Evolutionary conservation across 2,797 vertebrate species (phyloP), one percentile per base, ranked within the genome.

Genomic region (Numenius phaeopus): DNA sequence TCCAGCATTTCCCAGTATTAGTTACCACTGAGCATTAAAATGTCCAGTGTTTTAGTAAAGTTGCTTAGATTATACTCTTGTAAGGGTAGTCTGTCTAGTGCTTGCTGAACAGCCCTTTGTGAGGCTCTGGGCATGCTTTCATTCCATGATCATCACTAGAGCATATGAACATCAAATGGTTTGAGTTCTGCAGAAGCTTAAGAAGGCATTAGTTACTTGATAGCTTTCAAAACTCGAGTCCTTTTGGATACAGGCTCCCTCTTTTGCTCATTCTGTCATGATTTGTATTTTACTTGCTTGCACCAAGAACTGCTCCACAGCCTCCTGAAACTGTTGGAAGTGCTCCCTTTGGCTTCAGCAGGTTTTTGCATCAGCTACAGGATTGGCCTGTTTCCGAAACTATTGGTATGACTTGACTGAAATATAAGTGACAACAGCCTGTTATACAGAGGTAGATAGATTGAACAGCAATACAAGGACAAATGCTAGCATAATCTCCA

Each of bases 161-260:
- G 11, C 10, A 27, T 7, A 13, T 3, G 19, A 72, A 37, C 26
- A 27, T 14, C 50, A 55, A 78, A 34, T 0, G 0, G 18, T 47
- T 14, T 46, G 15, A 39, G 22, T 34, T 40, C 30, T 73, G 11
- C 5, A 50, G 62, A 58, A 66, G 9, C 5, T 50, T 27, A 4
- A 0, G 5, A 62, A 39, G 62, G 37, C 34, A 62, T 79, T 83
- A 86, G 26, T 47, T 79, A 10, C 0, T 0, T 30, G 22, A 37
- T 4, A 82, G 13, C 8, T 80, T 91, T 82, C 55, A 70, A 76
- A 34, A 55, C 14, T 52, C 52, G 40, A 62, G 14, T 37, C 4
- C 6, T 70, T 83, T 58, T 26, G 55, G 29, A 47, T 1, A 37
- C 19, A 72, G 11, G 12, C 8, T 91, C 11, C 13, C 9, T 20